Percentiles rank a stretch among this genome's conserved stretches.
These are phyloP conservation scores for Astyanax mexicanus DNA, from an alignment of 2,797 vertebrate genomes.

Conservation along the genomic window DNA sequence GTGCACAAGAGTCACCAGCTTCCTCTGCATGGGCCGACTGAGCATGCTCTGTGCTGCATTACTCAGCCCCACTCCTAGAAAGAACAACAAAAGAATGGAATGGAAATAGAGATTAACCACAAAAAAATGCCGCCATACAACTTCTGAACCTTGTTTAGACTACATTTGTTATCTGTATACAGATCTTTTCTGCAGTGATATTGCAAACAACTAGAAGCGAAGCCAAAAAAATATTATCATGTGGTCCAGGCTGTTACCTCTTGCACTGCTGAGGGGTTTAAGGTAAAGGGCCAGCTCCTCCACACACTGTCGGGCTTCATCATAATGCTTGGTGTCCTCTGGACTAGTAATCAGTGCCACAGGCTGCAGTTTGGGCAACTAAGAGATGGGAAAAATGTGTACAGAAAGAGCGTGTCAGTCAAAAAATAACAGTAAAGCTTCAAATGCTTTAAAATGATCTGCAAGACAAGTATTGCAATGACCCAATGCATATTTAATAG, in stretches of 20 bases:
- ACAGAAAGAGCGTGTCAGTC: background rate
- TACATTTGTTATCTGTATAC: no score
- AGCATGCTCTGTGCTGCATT: conserved; percentile 95
- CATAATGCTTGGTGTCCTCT: conserved; percentile 97
- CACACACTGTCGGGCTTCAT: conserved; percentile 96
- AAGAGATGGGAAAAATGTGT: background rate
- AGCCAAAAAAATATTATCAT: no score
- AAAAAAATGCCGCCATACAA: no score
- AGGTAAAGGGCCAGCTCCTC: conserved; percentile 98
- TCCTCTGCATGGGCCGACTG: conserved; percentile 98
- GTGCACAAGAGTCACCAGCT: conserved; percentile 84
- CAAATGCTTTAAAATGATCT: no score
- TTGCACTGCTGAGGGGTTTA: conserved; percentile 97
- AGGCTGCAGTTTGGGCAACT: conserved; percentile 96
- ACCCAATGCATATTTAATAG: no score
- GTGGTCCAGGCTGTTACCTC: conserved; percentile 80
- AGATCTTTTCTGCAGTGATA: no score
- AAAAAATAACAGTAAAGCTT: no score
- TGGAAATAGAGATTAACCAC: no score
- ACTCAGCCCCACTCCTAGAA: conserved; percentile 92
- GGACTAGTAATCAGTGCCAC: conserved; percentile 92
- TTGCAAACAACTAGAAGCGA: no score
- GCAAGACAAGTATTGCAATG: no score
- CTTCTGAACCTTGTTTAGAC: no score
- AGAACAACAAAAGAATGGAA: background rate